Evolutionary conservation across 1,140 invertebrate species (phyloP).

Genomic region (Pristionchus pacificus): DNA sequence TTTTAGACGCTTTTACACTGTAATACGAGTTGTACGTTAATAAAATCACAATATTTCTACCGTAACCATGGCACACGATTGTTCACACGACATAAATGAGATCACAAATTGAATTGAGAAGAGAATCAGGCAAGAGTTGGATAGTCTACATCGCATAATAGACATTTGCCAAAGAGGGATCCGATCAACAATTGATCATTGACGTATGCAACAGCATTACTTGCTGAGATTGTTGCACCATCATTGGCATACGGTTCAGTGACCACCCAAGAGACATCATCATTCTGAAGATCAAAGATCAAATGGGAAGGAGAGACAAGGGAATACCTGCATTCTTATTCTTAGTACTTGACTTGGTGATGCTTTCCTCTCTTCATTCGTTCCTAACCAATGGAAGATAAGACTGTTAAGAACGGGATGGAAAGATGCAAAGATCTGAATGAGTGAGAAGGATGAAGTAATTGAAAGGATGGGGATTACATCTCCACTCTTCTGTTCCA

Average conservation of each 20-base stretch:
- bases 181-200: conserved; percentile 27
- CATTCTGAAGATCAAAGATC: conserved; percentile 19
- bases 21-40: too few species aligned
- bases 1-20: too few species aligned
- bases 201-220: conserved; percentile 10
- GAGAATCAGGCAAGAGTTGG: conserved; percentile 18
- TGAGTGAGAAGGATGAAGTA: not conserved
- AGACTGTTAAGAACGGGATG: conserved; percentile 14
- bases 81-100: too few species aligned
- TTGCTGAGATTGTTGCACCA: conserved; percentile 26
- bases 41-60: too few species aligned
- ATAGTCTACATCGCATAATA: conserved; percentile 20
- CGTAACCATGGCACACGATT: too few species aligned
- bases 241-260: conserved; percentile 34
- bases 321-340: conserved; percentile 20
- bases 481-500: conserved; percentile 8
- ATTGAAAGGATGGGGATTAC: not conserved
- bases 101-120: too few species aligned
- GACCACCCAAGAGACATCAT: conserved; percentile 25
- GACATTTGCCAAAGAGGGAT: conserved; percentile 6
- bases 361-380: not conserved
- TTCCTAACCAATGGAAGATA: not conserved
- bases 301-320: not conserved
- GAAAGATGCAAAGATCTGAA: conserved; percentile 4
- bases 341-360: conserved; percentile 8